phyloP scores from a whole-genome alignment of 2,888 invertebrate genomes.

The Trisateles emortualis region DNA sequence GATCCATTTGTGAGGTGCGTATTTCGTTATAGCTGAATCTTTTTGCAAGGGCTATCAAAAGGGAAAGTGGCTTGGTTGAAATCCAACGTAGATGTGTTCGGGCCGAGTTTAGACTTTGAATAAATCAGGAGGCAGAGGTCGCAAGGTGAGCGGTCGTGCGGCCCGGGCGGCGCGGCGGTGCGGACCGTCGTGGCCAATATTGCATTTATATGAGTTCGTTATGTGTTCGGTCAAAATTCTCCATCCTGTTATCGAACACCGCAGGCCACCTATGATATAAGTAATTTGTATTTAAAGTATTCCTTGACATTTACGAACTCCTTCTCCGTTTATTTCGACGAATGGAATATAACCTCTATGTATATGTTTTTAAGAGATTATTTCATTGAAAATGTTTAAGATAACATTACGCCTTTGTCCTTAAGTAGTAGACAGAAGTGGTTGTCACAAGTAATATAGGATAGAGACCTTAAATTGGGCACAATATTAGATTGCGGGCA shows the following conservation, averaged over 20 bases:
- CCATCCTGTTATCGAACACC: slow-evolving; percentile 57
- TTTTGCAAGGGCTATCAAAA: slow-evolving; percentile 51
- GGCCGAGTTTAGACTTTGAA: slow-evolving; percentile 64
- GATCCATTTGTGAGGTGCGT: slow-evolving; percentile 25
- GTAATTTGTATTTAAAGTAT: slow-evolving; percentile 58
- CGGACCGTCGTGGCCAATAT: slow-evolving; percentile 56
- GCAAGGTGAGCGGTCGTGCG: slow-evolving; percentile 55
- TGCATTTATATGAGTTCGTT: slow-evolving; percentile 74
- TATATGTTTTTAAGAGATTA: too few species aligned
- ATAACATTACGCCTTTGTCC: too few species aligned
- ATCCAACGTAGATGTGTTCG: slow-evolving; percentile 55
- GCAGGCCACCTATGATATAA: slow-evolving; percentile 43
- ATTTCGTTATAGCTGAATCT: slow-evolving; percentile 21
- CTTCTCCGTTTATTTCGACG: slow-evolving; percentile 39
- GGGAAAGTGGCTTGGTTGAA: slow-evolving; percentile 55
- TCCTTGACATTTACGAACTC: slow-evolving; percentile 53
- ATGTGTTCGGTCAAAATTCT: slow-evolving; percentile 50
- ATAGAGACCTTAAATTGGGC: too few species aligned
- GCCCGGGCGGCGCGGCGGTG: slow-evolving; percentile 26
- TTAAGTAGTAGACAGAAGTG: too few species aligned
- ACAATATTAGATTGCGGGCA: too few species aligned
- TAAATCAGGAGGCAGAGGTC: slow-evolving; percentile 66
- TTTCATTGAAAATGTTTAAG: too few species aligned
- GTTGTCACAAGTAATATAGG: too few species aligned
- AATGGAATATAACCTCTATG: neutral